Conservation (phyloP, 2,888 invertebrate species). For the Agrochola litura region DNA sequence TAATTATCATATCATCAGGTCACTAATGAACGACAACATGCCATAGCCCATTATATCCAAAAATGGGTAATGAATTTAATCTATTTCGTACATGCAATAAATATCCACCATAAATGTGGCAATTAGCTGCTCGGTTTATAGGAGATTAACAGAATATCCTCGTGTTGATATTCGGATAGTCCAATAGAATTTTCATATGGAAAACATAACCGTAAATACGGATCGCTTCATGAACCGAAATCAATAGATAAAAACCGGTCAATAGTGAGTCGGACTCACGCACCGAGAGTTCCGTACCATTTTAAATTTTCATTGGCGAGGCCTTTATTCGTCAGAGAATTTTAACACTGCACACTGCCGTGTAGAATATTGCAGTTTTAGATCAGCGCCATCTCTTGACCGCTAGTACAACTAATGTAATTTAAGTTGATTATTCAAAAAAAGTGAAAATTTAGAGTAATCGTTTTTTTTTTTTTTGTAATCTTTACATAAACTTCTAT, state of each 20-base stretch:
- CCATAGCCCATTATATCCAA: background rate
- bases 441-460: too few relatives aligned
- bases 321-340: too few relatives aligned
- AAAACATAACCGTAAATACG: conserved; percentile 38
- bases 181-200: conserved; percentile 46
- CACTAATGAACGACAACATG: background rate
- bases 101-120: conserved; percentile 42
- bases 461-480: too few relatives aligned
- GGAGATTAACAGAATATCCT: conserved; percentile 44
- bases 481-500: too few relatives aligned
- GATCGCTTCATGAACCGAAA: conserved; percentile 35
- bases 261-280: too few relatives aligned
- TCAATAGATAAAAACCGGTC: conserved; percentile 34
- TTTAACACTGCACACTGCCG: too few relatives aligned
- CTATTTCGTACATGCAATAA: conserved; percentile 31
- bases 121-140: conserved; percentile 41
- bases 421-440: too few relatives aligned
- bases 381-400: too few relatives aligned
- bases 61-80: conserved; percentile 39
- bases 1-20: background rate
- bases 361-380: too few relatives aligned
- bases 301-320: too few relatives aligned
- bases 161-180: conserved; percentile 29
- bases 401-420: too few relatives aligned
- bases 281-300: too few relatives aligned